phyloP scores from a whole-genome alignment of 2,888 invertebrate genomes.

The Apotomis capreana region DNA sequence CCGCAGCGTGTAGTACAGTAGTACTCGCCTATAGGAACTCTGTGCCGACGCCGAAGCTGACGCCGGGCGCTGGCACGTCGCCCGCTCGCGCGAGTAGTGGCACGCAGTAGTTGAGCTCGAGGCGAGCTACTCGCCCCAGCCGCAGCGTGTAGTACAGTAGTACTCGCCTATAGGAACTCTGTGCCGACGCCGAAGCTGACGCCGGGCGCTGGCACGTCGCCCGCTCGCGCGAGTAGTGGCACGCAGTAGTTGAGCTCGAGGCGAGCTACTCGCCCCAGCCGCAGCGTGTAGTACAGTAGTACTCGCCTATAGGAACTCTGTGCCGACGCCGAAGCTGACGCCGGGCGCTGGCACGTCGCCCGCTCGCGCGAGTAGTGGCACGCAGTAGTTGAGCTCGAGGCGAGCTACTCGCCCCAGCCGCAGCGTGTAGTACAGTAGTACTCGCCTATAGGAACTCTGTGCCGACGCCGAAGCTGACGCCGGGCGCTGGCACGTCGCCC shows the following conservation, averaged over 20 bases:
- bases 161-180: constrained; percentile 55
- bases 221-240: constrained; percentile 86
- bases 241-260: constrained; percentile 97
- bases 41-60: constrained; percentile 85
- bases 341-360: constrained; percentile 87
- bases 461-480: constrained; percentile 87
- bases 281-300: constrained; percentile 80
- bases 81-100: constrained; percentile 87
- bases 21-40: constrained; percentile 55
- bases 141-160: constrained; percentile 83
- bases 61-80: constrained; percentile 87
- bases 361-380: constrained; percentile 87
- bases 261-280: constrained; percentile 91
- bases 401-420: constrained; percentile 92
- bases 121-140: constrained; percentile 90
- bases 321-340: constrained; percentile 86
- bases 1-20: constrained; percentile 83
- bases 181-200: constrained; percentile 86
- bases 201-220: constrained; percentile 87
- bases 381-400: constrained; percentile 96
- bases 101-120: constrained; percentile 97
- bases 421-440: constrained; percentile 78
- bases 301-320: constrained; percentile 55
- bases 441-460: constrained; percentile 55
- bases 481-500: constrained; percentile 86